Conservation (phyloP, 2,888 invertebrate species). For the Cheiracanthium punctorium region DNA sequence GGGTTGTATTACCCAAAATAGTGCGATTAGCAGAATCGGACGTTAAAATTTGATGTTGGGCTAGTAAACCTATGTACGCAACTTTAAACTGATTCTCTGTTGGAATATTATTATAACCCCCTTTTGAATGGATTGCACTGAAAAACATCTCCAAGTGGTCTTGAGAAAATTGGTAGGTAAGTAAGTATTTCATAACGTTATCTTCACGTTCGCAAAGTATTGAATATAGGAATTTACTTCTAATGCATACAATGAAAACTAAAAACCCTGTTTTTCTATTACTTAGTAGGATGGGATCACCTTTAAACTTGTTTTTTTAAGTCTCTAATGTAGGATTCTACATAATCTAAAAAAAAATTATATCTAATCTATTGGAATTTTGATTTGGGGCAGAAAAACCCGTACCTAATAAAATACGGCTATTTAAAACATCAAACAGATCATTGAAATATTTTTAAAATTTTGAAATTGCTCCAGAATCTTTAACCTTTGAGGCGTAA, state of each 20-base stretch:
- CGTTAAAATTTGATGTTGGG: too few relatives aligned
- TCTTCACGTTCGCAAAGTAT: neutral
- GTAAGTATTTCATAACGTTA: neutral
- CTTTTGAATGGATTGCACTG: neutral
- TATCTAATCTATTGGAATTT: neutral
- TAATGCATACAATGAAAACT: neutral
- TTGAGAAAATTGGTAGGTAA: neutral
- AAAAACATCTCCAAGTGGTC: neutral
- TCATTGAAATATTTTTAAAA: neutral
- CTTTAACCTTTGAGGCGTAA: slow-evolving; percentile 12
- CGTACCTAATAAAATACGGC: neutral
- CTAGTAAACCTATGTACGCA: neutral
- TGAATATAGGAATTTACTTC: neutral
- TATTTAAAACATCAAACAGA: slow-evolving; percentile 15
- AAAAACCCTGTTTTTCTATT: neutral
- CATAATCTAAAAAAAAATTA: neutral
- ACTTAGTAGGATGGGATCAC: neutral
- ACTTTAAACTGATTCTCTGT: neutral
- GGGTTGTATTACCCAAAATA: neutral
- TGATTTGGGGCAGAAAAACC: slow-evolving; percentile 11
- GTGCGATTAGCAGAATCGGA: too few relatives aligned
- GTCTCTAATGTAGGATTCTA: neutral
- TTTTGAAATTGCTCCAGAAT: slow-evolving; percentile 6
- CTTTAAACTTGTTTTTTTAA: neutral
- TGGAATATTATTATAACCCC: neutral